Conservation (phyloP, 2,888 invertebrate species). For the Eupeodes latifasciatus region DNA sequence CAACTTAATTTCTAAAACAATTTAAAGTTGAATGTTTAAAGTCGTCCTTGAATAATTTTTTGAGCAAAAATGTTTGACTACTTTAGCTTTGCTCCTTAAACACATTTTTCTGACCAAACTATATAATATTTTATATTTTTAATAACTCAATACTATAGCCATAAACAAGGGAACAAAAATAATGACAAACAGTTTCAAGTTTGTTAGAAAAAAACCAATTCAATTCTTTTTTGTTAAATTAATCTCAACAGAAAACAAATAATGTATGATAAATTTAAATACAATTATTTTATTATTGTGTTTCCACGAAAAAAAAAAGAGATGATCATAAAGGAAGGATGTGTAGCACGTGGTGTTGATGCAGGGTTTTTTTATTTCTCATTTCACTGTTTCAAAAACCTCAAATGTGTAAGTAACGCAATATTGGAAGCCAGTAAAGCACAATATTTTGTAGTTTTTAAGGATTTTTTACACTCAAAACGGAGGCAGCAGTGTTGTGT, state of each 20-base stretch:
- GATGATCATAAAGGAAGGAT: neutral
- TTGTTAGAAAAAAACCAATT: no score
- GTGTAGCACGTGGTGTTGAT: neutral
- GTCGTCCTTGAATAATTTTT: no score
- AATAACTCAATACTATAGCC: neutral
- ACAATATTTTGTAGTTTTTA: slow-evolving; percentile 37
- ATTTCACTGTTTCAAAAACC: slow-evolving; percentile 24
- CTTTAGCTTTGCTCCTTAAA: no score
- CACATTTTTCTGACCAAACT: no score
- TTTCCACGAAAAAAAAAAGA: neutral
- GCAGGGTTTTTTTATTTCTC: neutral
- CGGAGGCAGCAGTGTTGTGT: no score
- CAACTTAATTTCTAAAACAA: no score
- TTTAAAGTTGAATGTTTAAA: no score
- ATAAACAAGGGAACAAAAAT: neutral
- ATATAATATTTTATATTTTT: no score
- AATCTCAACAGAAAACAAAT: neutral
- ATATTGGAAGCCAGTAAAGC: slow-evolving; percentile 29
- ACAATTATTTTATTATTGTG: slow-evolving; percentile 11
- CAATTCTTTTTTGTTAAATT: neutral
- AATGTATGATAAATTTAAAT: neutral
- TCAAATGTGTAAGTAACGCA: slow-evolving; percentile 29
- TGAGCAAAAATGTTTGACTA: no score
- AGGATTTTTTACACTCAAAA: neutral
- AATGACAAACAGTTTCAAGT: neutral